Base-by-base conservation (phyloP, 2,888 invertebrate genomes). In the Argyresthia albistria region DNA sequence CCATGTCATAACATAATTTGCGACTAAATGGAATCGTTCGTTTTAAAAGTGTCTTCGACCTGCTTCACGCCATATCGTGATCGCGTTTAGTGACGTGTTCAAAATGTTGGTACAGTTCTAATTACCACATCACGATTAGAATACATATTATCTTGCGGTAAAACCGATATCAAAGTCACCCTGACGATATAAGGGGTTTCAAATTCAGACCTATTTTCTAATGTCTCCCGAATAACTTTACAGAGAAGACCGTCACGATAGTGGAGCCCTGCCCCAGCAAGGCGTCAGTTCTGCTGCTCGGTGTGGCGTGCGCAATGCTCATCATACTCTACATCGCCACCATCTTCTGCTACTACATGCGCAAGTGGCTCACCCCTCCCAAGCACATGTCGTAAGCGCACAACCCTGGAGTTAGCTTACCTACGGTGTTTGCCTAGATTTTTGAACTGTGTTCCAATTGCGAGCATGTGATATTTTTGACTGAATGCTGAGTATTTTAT, bases 261-360 rank as follows among this genome's bases (percentile, higher is more conserved):
- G 92, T 95, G 63, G 96, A 96, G 76, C 95, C 95, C 11, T 97
- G 97, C 73, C 97, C 97, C 49, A 96, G 96, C 67, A 95, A 95
- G 79, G 93, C 95, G 35, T 97, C 97, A 7, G 95, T 97, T n/a
- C 82, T 97, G 63, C 93, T 96, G 39, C 86, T 97, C 56, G 96
- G 96, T 57, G 96, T 97, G 35, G 96, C 97, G 53, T 97, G 97
- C 77, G 96, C 96, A 55, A 90, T 97, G 57, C 89, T 97, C 68
- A 92, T 97, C 52, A 90, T 97, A 54, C 90, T 97, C 53, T 97
- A 97, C 87, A 93, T 97, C 67, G 95, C 95, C 65, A 97, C 96
- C 51, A 90, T 97, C 66, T 96, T 96, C 89, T 96, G 95, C 80
- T 96, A 96, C 83, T 95, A 95, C 89, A 95, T 96, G 93, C 95